phyloP scores from a whole-genome alignment of 2,888 invertebrate genomes.

The Chydorus sphaericus region DNA sequence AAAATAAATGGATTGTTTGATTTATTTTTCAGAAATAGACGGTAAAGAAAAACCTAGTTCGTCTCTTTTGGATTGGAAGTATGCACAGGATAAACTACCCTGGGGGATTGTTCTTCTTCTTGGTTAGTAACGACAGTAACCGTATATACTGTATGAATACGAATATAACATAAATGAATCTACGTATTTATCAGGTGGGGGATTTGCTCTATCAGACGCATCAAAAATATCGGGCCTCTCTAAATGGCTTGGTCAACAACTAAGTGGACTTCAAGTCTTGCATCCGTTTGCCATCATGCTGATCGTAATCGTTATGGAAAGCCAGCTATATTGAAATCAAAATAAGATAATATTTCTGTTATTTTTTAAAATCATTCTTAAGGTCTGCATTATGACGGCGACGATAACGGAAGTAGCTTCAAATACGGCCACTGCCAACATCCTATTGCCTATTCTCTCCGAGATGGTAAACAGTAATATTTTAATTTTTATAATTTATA shows the following conservation, averaged over 20 bases:
- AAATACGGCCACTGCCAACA: constrained; percentile 79
- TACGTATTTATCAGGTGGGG: constrained; percentile 44
- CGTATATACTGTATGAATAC: background rate
- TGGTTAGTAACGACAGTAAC: constrained; percentile 34
- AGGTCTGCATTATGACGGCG: constrained; percentile 62
- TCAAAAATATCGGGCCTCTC: constrained; percentile 67
- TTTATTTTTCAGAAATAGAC: too few relatives aligned
- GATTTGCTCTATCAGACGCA: constrained; percentile 79
- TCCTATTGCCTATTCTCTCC: constrained; percentile 67
- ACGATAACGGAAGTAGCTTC: constrained; percentile 76
- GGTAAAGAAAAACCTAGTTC: constrained; percentile 41
- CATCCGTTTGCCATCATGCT: constrained; percentile 50
- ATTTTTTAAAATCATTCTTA: too few relatives aligned
- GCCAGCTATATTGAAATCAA: too few relatives aligned
- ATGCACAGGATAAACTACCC: constrained; percentile 67
- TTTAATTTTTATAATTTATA: background rate
- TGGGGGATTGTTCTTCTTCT: constrained; percentile 80
- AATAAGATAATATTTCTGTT: too few relatives aligned
- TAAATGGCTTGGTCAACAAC: constrained; percentile 50
- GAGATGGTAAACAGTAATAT: constrained; percentile 46
- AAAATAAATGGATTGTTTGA: too few relatives aligned
- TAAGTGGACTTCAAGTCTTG: constrained; percentile 48
- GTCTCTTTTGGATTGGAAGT: constrained; percentile 67
- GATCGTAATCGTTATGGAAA: too few relatives aligned
- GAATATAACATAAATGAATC: too few relatives aligned